Percentiles rank a stretch among this genome's conserved stretches.
Conservation (phyloP, 2,888 invertebrate genomes). For the Callyntrura guangdongensis region DNA sequence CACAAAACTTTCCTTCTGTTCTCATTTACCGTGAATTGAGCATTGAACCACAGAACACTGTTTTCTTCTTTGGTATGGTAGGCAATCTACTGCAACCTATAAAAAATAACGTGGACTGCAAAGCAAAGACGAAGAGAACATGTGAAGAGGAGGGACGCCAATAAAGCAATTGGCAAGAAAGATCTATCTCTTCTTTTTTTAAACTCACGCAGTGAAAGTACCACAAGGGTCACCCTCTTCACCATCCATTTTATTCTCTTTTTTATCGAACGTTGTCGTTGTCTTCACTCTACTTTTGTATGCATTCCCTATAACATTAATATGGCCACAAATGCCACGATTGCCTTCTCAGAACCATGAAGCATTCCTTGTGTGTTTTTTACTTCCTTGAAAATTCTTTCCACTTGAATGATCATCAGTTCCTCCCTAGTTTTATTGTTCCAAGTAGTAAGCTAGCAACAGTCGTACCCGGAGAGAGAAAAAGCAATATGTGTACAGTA, state of each 20-base stretch:
- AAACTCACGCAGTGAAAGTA: constrained; percentile 68
- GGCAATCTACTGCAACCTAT: not conserved
- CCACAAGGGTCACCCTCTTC: constrained; percentile 74
- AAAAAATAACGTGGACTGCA: constrained; percentile 10
- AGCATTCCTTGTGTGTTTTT: constrained; percentile 34
- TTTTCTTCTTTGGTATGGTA: not conserved
- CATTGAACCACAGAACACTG: constrained; percentile 37
- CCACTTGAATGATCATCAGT: constrained; percentile 60
- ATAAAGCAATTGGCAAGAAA: constrained; percentile 38
- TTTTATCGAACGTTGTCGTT: constrained; percentile 42
- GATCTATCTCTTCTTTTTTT: constrained; percentile 26
- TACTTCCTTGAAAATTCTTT: constrained; percentile 57
- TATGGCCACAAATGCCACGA: constrained; percentile 45
- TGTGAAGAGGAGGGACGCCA: constrained; percentile 35
- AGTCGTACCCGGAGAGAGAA: not conserved
- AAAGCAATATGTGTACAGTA: constrained; percentile 9
- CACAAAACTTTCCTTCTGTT: constrained; percentile 53
- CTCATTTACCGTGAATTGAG: constrained; percentile 23
- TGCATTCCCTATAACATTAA: constrained; percentile 30
- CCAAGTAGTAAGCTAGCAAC: constrained; percentile 32
- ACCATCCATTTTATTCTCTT: constrained; percentile 70
- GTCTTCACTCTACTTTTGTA: constrained; percentile 14
- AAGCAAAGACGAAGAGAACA: not conserved
- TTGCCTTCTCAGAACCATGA: not conserved
- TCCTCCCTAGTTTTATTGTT: not conserved